These are phyloP conservation scores for Poecilia picta DNA, from an alignment of 2,797 vertebrate species.

Conservation along the genomic window DNA sequence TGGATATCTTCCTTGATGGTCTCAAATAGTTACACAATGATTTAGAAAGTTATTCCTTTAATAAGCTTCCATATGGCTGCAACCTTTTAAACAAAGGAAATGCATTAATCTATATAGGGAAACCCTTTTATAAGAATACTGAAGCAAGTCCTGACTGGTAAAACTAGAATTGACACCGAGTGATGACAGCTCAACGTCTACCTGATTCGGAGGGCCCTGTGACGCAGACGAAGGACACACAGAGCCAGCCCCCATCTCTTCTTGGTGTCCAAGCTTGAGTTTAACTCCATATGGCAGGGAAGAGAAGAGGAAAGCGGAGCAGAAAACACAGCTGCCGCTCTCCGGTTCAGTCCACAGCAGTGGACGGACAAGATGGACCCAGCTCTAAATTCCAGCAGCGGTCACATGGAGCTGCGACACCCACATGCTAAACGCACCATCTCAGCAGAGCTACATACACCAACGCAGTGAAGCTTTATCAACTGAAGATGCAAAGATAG, in stretches of 20 bases:
- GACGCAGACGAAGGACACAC: slow-evolving; percentile 76
- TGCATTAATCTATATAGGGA: background rate
- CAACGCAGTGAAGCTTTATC: background rate
- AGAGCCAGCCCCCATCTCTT: slow-evolving; percentile 76
- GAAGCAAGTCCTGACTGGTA: background rate
- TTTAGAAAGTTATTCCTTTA: background rate
- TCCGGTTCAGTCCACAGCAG: slow-evolving; percentile 22
- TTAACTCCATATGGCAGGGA: slow-evolving; percentile 66
- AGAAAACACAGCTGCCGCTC: slow-evolving; percentile 24
- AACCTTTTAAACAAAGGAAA: background rate
- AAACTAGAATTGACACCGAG: background rate
- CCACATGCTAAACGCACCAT: slow-evolving; percentile 58
- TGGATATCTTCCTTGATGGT: background rate
- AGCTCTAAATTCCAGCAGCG: slow-evolving; percentile 64
- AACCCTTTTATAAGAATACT: background rate
- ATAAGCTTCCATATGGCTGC: background rate
- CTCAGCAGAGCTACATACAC: slow-evolving; percentile 22
- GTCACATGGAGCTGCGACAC: slow-evolving; percentile 73
- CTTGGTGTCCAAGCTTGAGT: slow-evolving; percentile 42
- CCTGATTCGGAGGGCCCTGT: slow-evolving; percentile 77
- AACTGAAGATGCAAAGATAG: background rate
- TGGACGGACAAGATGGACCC: slow-evolving; percentile 34
- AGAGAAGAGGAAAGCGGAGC: slow-evolving; percentile 14
- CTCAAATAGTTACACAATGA: background rate
- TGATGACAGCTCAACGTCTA: slow-evolving; percentile 43